These are phyloP conservation scores for Caenorhabditis latens DNA, from an alignment of 1,140 invertebrate genomes.

Conservation along the genomic window DNA sequence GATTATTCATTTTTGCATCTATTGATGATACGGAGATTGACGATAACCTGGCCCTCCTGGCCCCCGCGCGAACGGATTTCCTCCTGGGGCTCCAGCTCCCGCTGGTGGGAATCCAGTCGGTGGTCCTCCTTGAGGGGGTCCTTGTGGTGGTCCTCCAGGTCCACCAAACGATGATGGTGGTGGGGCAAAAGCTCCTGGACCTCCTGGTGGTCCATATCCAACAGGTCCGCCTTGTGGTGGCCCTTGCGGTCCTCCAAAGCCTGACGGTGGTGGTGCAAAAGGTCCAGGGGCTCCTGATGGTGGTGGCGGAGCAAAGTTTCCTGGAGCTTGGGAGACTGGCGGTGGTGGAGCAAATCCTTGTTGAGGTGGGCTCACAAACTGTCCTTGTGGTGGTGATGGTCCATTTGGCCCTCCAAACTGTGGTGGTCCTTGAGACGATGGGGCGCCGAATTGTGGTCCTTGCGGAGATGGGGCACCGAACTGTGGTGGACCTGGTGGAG, in stretches of 20 bases:
- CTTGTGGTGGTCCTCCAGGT: background rate
- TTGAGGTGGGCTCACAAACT: background rate
- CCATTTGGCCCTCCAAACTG: background rate
- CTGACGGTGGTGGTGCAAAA: slow-evolving; percentile 6
- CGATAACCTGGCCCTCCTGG: slow-evolving; percentile 12
- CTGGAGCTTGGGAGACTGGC: background rate
- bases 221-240: slow-evolving; percentile 20
- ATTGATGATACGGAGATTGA: slow-evolving; percentile 42
- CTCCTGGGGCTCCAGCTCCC: slow-evolving; percentile 30
- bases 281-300: slow-evolving; percentile 6
- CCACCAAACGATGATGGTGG: background rate
- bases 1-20: background rate
- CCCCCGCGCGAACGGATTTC: slow-evolving; percentile 40
- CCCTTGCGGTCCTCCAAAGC: background rate
- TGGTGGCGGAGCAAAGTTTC: slow-evolving; percentile 44
- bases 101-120: slow-evolving; percentile 22
- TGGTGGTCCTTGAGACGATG: background rate
- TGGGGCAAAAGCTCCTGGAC: background rate
- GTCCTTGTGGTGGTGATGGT: background rate
- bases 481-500: background rate
- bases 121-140: slow-evolving; percentile 16
- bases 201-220: slow-evolving; percentile 1
- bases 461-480: slow-evolving; percentile 8
- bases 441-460: background rate
- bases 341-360: slow-evolving; percentile 12